These are phyloP conservation scores for Eueremaeus valkanovi DNA, from an alignment of 2,888 invertebrate species.

Conservation along the genomic window DNA sequence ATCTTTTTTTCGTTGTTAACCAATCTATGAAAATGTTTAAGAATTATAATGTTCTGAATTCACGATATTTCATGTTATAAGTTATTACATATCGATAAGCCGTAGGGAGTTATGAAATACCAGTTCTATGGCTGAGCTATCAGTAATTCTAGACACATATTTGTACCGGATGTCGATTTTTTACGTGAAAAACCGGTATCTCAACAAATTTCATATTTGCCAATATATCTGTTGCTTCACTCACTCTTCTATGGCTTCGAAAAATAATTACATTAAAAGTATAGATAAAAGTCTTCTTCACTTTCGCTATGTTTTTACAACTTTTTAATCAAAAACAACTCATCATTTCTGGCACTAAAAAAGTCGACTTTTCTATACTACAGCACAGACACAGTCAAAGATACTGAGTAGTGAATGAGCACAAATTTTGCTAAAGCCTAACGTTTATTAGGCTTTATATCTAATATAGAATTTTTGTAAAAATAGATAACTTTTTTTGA, in stretches of 20 bases:
- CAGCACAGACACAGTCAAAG: no score
- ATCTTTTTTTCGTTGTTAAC: neutral
- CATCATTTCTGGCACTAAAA: no score
- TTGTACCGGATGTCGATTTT: constrained; percentile 33
- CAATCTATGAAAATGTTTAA: constrained; percentile 15
- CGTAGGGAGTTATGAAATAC: constrained; percentile 28
- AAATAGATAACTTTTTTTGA: no score
- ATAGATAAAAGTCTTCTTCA: neutral
- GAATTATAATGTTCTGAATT: constrained; percentile 27
- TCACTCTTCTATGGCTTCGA: neutral
- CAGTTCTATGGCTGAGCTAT: constrained; percentile 11
- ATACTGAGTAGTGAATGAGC: no score
- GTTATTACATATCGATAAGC: constrained; percentile 29
- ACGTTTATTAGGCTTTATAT: no score
- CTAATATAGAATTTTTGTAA: no score
- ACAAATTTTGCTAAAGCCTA: no score
- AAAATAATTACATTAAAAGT: constrained; percentile 4
- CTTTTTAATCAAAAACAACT: neutral
- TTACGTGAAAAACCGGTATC: constrained; percentile 24
- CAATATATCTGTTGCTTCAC: neutral
- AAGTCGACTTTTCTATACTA: no score
- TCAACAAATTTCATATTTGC: constrained; percentile 13
- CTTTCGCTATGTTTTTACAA: neutral
- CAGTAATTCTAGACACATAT: constrained; percentile 30
- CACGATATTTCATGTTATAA: constrained; percentile 30